Base-by-base conservation (phyloP, 2,888 invertebrate genomes). In the Megaustenia siamemsis region DNA sequence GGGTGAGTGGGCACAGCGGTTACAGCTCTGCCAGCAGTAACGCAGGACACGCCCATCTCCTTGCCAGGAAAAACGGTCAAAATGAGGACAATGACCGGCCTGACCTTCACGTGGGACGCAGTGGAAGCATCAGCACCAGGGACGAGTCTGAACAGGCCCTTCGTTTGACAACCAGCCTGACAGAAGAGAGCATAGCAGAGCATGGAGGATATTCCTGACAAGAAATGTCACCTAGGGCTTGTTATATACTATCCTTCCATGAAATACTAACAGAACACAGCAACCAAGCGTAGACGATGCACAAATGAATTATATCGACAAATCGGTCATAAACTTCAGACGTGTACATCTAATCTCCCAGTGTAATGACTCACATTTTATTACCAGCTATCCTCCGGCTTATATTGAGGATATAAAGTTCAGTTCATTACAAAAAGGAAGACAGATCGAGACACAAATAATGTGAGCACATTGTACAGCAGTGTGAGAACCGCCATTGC, bases 151-250 rank as follows among this genome's bases (percentile, higher is more conserved):
- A 84, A 1, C 49, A 83, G 56, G 38, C 6, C n/a, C n/a, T 75
- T 18, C 66, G 82, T 5, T 73, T 87, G 75, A 87, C 84, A 15
- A 56, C 82, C 28, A 87, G 87, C 28, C 18, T 60, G 21, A 87
- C 87, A 1, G 86, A 85, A 56, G 87, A 87, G 49, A 87, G 86
- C 32, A 85, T 87, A 32, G 84, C 83, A 12, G 85, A 84, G 21
- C 78, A 80, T 12, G 73, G 45, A 24, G 83, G 32, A 38, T 69
- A 78, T 45, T 84, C 83, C 83, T 84, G 83, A 84, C 79, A 84
- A 5, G 79, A 77, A 32, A 40, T 78, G 8, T n/a, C 53, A 1
- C 66, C 76, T 82, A 76, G 63, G 6, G 75, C 66, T 66, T 35
- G 66, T 21, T 45, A 75, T 28, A 53, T 77, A 56, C 10, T 66